Base-by-base conservation (phyloP, 2,888 invertebrate genomes). In the Plebejus anna region DNA sequence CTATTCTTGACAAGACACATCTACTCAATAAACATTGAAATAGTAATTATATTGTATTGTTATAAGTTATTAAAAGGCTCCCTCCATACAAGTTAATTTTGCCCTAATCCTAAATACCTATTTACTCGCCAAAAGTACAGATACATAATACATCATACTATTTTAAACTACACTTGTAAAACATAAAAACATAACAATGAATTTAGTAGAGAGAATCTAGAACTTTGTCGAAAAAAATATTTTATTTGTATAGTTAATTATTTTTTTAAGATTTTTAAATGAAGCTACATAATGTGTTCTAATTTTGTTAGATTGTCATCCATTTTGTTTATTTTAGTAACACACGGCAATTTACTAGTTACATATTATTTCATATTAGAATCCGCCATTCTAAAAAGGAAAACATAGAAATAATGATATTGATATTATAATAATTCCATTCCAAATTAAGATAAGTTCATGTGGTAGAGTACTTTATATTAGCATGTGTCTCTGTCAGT, bases 181-280 rank as follows among this genome's bases (percentile, higher is more conserved):
- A 90, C 92, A 92, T 92, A 92, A 90, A 92, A 92, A 89, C 92
- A 89, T 93, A 93, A 94, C 93, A 94, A 93, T 87, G 89, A 85
- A 42, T 86, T 89, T 90, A 87, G 90, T 87, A 89, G 87, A 88
- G 87, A 88, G 87, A 87, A 87, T 86, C 86, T 89, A 90, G 87
- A 88, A 86, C 88, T 86, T 88, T 75, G 75, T 76, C 72, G 75
- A 76, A 75, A 51, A 51, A 73, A 78, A 77, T 75, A 71, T 66
- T 66, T 66, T 61, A 59, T 66, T 32, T n/a, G 11, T 66, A 32
- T 13, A 66, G 11, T 32, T 13, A 22, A 7, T 22, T 59, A n/a
- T 59, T 59, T 28, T 11, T 59, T 61, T 61, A 4, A 4, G 4
- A 61, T 28, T 61, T 28, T 61, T 11, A 61, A 3, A 28, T 7